Base-by-base conservation (phyloP, 2,888 invertebrate genomes). In the Drosophila picticornis region DNA sequence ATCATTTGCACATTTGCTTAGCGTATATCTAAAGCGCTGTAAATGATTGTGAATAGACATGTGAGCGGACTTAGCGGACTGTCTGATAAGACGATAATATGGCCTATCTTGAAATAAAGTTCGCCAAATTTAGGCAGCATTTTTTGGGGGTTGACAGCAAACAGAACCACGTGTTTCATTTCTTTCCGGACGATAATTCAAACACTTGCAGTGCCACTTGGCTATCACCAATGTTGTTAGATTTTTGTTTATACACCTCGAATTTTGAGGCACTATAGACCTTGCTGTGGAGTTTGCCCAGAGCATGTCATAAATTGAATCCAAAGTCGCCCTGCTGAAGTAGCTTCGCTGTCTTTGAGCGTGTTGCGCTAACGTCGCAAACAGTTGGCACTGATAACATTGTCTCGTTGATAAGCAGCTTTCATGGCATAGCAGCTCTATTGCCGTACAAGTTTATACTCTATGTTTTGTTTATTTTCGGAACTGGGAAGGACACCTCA, bases 341-440 rank as follows among this genome's bases (percentile, higher is more conserved):
- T 74, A 72, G 80, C 80, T 53, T 36, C 56, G 68, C 43, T 55
- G 62, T 52, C 73, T 65, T 58, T 58, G 38, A 55, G 52, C 64
- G 38, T 59, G 75, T 85, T 88, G 84, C 82, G 88, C 76, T 77
- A 83, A 51, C 69, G 68, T 61, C 78, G 46, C 22, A 4, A 77
- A 59, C 77, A 55, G 63, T 75, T 83, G 64, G 53, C 51, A 64
- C 83, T 79, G 88, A 84, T 84, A 84, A 84, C 55, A 60, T 40
- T 62, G 52, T 22, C 34, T 48, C 9, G 16, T 50, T 74, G 81
- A 80, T 80, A 80, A 80, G 75, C 72, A 59, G 43, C 71, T 56
- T 71, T n/a, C n/a, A 5, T 16, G 50, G 57, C 4, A 64, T 7
- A 50, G 22, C 38, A 57, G 46, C 50, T 38, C 19, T 25, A n/a